Conservation (phyloP, 2,797 vertebrate species). For the Girardinus metallicus region DNA sequence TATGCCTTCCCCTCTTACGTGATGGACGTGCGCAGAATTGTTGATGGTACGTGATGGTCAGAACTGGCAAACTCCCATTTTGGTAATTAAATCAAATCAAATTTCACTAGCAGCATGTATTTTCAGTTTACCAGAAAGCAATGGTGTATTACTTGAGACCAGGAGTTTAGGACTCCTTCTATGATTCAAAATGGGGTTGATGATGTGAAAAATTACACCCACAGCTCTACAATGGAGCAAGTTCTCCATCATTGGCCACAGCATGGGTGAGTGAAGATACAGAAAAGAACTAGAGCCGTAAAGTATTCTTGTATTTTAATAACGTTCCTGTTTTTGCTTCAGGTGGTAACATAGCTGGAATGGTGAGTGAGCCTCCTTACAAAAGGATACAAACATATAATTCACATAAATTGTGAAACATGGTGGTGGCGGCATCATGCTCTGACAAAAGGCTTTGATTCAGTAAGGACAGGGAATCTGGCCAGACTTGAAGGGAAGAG, state of each 20-base stretch:
- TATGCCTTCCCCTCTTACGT: slow-evolving; percentile 84
- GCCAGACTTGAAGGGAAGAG: background rate
- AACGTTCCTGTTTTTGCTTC: slow-evolving; percentile 24
- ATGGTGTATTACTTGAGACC: slow-evolving; percentile 20
- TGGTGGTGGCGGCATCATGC: background rate
- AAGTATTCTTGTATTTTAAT: slow-evolving; percentile 6
- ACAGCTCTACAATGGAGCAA: slow-evolving; percentile 90
- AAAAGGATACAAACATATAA: background rate
- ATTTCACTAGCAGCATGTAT: background rate
- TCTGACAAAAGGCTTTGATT: background rate
- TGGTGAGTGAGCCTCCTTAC: slow-evolving; percentile 48
- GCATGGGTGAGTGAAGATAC: slow-evolving; percentile 88
- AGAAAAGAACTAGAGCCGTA: background rate
- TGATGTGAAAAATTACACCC: slow-evolving; percentile 71
- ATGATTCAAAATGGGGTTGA: slow-evolving; percentile 53
- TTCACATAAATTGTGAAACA: background rate
- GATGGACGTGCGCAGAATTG: slow-evolving; percentile 82
- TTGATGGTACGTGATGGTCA: slow-evolving; percentile 75
- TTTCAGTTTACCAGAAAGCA: slow-evolving; percentile 11
- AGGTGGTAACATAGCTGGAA: slow-evolving; percentile 81
- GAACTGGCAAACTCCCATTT: background rate
- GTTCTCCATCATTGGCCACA: slow-evolving; percentile 92
- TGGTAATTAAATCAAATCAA: background rate
- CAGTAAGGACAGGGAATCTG: background rate
- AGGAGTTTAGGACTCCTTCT: slow-evolving; percentile 19